Evolutionary conservation across 2,113 vertebrate genomes (phyloP).

Genomic region (Elaphurus davidianus): DNA sequence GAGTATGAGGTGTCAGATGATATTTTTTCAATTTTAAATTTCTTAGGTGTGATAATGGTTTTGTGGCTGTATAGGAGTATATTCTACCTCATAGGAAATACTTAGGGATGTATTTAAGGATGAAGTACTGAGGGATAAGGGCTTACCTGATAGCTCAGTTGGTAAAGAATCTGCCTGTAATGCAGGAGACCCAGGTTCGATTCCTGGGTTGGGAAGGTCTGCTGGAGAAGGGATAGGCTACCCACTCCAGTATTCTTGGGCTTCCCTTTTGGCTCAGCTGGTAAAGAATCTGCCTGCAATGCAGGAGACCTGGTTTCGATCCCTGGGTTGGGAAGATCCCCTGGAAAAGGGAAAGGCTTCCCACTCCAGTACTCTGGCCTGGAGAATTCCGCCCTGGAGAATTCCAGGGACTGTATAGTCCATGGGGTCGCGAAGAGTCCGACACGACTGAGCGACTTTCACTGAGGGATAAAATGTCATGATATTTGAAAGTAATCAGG

Average conservation of each 20-base stretch:
- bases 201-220: background rate
- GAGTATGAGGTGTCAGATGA: background rate
- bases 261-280: background rate
- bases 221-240: background rate
- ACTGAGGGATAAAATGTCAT: background rate
- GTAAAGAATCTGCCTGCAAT: background rate
- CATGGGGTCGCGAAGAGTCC: fast-evolving
- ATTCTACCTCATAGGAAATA: background rate
- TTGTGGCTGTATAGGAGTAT: background rate
- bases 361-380: background rate
- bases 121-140: background rate
- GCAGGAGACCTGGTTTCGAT: background rate
- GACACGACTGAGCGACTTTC: fast-evolving
- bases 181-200: background rate
- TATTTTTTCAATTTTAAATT: background rate
- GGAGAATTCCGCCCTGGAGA: background rate
- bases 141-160: background rate
- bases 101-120: constrained; percentile 7
- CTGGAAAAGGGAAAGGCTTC: background rate
- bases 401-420: background rate
- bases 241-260: background rate
- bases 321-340: background rate
- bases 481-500: background rate
- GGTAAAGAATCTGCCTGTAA: background rate
- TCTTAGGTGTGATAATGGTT: background rate